These are phyloP conservation scores for Fistularia commersonii DNA, from an alignment of 2,797 vertebrate species.

Conservation along the genomic window DNA sequence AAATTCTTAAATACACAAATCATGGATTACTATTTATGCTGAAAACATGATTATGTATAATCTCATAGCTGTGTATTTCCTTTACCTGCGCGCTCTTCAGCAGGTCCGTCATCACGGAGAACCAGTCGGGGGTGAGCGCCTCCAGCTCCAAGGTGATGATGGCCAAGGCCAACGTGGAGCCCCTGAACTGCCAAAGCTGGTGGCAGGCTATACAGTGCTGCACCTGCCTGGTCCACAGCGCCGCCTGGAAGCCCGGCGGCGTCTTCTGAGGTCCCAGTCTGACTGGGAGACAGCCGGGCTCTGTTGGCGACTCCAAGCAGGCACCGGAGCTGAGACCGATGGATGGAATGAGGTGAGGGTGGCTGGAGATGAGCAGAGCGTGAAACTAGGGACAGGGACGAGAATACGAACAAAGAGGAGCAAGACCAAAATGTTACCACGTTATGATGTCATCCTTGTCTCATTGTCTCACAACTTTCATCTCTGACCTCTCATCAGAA, in stretches of 20 bases:
- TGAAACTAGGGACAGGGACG: conserved; percentile 75
- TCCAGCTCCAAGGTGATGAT: conserved; percentile 98
- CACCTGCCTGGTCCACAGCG: conserved; percentile 92
- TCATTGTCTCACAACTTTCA: conserved; percentile 4
- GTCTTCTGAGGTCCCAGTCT: conserved; percentile 81
- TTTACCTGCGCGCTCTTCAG: conserved; percentile 91
- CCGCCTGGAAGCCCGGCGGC: conserved; percentile 87
- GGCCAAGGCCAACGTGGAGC: conserved; percentile 94
- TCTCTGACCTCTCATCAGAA: conserved; percentile 9
- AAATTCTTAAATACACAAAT: no score
- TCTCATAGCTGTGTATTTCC: conserved; percentile 2
- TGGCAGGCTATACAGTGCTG: conserved; percentile 99
- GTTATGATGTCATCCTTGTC: conserved; percentile 41
- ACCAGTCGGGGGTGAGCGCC: conserved; percentile 83
- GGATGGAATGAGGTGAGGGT: conserved; percentile 75
- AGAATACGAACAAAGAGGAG: conserved; percentile 9
- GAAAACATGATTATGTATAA: no score
- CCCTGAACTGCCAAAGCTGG: conserved; percentile 97
- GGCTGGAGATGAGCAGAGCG: conserved; percentile 76
- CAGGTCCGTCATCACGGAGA: conserved; percentile 86
- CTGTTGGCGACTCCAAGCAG: conserved; percentile 4
- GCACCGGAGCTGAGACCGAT: conserved; percentile 48
- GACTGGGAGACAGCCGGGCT: conserved; percentile 1
- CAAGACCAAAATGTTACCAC: conserved; percentile 50
- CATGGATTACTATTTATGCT: no score